Evolutionary conservation across 2,113 vertebrate genomes (phyloP).

Genomic region (Pelodiscus sinensis): DNA sequence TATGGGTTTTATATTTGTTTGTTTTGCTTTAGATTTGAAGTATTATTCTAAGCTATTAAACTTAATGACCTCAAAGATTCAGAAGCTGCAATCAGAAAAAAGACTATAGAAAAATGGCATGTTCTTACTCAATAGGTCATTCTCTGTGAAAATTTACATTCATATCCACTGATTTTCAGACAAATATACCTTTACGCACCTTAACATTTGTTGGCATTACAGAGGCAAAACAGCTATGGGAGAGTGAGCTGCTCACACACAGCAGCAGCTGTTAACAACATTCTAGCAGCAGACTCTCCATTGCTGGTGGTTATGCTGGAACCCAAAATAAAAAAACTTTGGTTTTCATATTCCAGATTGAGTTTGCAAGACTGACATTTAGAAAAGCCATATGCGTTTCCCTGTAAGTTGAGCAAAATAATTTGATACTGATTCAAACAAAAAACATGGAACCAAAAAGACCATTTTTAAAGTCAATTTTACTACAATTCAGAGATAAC

Average conservation of each 20-base stretch:
- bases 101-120: background rate
- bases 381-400: conserved; percentile 53
- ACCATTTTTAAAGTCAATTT: conserved; percentile 30
- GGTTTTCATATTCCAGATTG: conserved; percentile 59
- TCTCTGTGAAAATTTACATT: conserved; percentile 18
- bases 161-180: background rate
- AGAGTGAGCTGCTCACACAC: background rate
- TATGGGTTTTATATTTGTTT: conserved; percentile 22
- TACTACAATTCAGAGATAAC: conserved; percentile 56
- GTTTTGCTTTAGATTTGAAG: conserved; percentile 37
- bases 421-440: conserved; percentile 55
- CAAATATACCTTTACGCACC: background rate
- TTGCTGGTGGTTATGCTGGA: background rate
- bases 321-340: conserved; percentile 57
- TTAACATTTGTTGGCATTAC: background rate
- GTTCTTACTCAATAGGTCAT: background rate
- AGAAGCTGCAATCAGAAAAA: conserved; percentile 56
- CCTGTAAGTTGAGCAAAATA: conserved; percentile 50
- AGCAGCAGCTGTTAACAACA: conserved; percentile 65
- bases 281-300: conserved; percentile 33
- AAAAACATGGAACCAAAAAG: background rate
- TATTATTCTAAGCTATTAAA: conserved; percentile 73
- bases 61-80: conserved; percentile 71
- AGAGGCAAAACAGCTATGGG: background rate
- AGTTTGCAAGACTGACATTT: conserved; percentile 42